Percentiles rank a stretch among this genome's conserved stretches.
Evolutionary conservation across 1,140 invertebrate species (phyloP).

Genomic region (Bombus pascuorum): DNA sequence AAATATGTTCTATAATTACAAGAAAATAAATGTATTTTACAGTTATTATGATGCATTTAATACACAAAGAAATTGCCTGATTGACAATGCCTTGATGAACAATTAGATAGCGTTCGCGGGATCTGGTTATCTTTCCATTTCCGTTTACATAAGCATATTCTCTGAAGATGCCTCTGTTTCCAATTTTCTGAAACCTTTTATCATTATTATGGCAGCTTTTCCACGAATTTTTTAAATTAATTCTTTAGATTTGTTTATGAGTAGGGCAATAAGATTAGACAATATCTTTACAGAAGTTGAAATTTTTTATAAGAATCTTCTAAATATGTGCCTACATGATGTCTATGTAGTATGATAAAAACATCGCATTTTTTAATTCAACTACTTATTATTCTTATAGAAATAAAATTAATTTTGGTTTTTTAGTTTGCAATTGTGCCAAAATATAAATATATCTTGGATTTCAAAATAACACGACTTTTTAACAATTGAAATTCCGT

Average conservation of each 20-base stretch:
- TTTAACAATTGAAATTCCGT: not conserved
- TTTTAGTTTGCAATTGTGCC: not conserved
- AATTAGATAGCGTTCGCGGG: conserved; percentile 5
- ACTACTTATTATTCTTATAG: not conserved
- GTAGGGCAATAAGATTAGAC: not conserved
- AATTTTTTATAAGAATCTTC: not conserved
- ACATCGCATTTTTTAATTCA: not conserved
- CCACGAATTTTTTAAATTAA: not conserved
- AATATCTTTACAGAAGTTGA: not conserved
- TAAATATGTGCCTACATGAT: not conserved
- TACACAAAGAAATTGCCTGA: not conserved
- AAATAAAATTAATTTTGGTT: not conserved
- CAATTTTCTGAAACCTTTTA: not conserved
- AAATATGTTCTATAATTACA: not conserved
- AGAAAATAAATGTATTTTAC: not conserved
- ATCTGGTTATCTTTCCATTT: conserved; percentile 52
- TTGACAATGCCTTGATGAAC: not conserved
- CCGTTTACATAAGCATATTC: conserved; percentile 27
- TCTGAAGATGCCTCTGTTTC: not conserved
- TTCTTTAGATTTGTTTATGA: not conserved
- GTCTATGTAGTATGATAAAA: not conserved
- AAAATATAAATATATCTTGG: not conserved
- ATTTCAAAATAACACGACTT: not conserved
- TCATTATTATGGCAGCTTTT: not conserved
- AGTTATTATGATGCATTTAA: not conserved